Evolutionary conservation across 1,140 invertebrate species (phyloP), one percentile per base, ranked within the genome.

Genomic region (Drosophila biarmipes): DNA sequence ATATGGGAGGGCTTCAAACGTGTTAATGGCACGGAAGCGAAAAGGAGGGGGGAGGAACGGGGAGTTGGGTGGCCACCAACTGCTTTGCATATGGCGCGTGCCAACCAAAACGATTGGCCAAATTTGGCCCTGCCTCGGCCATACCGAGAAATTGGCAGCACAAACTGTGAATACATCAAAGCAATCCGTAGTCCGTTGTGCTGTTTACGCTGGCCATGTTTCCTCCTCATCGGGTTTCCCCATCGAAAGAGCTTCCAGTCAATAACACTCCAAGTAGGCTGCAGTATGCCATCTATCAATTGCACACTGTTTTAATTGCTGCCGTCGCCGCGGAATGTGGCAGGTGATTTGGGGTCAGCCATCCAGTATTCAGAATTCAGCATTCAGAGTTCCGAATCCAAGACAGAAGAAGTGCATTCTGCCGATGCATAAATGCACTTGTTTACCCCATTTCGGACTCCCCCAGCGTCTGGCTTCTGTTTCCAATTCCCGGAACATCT

Each of bases 21-120:
- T 85, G 81, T 85, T 77, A 86, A 74, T 85, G 75, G 84, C 82
- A 89, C 84, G 82, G 82, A 87, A 87, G 84, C 82, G 58, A 24
- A 24, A 3, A 24, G 24, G 3, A 24, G 5, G 5, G n/a, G 57
- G 51, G 78, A 75, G 37, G 43, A 54, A 79, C 19, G 42, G 40
- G 61, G 61, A 68, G 48, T 19, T 68, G 40, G 59, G 21, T 27
- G 48, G 46, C 53, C 45, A 78, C 53, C 45, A 78, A 76, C 56
- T 84, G 54, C 69, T 82, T 82, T 53, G 82, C 82, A 87, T 87
- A 76, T 79, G 84, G 82, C 82, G 84, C 82, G 82, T 87, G 84
- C 82, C 84, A 73, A 42, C 35, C 78, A 68, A 75, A 34, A 37
- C 74, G 63, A 72, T 86, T 75, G 69, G 74, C 81, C 82, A 86